Evolutionary conservation across 1,140 invertebrate genomes (phyloP).

Genomic region (Zaprionus lachaisei): DNA sequence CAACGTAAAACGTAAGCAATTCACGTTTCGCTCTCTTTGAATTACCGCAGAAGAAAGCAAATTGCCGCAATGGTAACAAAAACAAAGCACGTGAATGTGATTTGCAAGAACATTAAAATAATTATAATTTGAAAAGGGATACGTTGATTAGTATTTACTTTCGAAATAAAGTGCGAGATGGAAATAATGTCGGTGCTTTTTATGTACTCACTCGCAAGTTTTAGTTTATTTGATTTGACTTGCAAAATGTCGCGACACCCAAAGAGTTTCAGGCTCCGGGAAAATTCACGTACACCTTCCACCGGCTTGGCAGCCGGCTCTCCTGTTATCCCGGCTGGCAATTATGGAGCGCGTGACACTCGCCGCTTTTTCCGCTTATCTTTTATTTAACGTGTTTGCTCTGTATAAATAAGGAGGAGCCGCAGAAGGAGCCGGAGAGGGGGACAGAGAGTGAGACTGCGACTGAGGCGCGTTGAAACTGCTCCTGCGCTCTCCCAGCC

Average conservation of each 20-base stretch:
- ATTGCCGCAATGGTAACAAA: not conserved
- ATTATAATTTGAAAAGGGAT: not conserved
- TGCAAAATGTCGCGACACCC: slow-evolving; percentile 59
- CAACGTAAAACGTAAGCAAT: not conserved
- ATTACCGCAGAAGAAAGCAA: not conserved
- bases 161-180: slow-evolving; percentile 1
- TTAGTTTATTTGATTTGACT: slow-evolving; percentile 68
- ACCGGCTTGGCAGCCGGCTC: not conserved
- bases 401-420: slow-evolving; percentile 79
- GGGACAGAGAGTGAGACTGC: slow-evolving; percentile 18
- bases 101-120: not conserved
- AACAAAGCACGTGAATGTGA: not conserved
- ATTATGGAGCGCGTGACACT: slow-evolving; percentile 72
- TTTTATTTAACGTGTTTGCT: slow-evolving; percentile 79
- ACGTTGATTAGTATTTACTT: slow-evolving; percentile 6
- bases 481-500: slow-evolving; percentile 20
- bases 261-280: slow-evolving; percentile 9
- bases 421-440: slow-evolving; percentile 11
- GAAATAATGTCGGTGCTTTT: slow-evolving; percentile 9
- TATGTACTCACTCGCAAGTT: slow-evolving; percentile 29
- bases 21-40: not conserved
- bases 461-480: slow-evolving; percentile 18
- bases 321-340: slow-evolving; percentile 27
- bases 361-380: slow-evolving; percentile 68
- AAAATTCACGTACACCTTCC: slow-evolving; percentile 1